phyloP scores from a whole-genome alignment of 2,113 vertebrate genomes.

The Rattus rattus region DNA sequence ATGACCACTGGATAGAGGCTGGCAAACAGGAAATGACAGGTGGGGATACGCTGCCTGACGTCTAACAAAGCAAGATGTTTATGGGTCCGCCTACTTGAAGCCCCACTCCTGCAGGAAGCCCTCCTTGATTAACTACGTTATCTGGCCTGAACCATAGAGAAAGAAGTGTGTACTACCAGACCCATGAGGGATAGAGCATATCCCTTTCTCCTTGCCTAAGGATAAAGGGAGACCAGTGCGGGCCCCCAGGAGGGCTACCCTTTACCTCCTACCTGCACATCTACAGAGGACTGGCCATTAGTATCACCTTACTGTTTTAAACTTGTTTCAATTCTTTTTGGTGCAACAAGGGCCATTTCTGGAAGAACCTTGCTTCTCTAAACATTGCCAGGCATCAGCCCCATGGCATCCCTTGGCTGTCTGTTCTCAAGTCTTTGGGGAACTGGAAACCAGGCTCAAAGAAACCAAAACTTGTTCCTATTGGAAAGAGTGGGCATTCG shows the following conservation, averaged over 20 bases:
- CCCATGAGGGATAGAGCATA: background rate
- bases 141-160: background rate
- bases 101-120: conserved; percentile 15
- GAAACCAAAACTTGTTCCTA: conserved; percentile 61
- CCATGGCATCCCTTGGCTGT: conserved; percentile 32
- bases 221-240: background rate
- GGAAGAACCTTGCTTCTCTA: conserved; percentile 61
- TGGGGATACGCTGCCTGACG: background rate
- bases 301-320: background rate
- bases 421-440: conserved; percentile 42
- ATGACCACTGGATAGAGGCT: conserved; percentile 71
- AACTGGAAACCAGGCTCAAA: conserved; percentile 48
- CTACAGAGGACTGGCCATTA: background rate
- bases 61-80: background rate
- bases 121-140: background rate
- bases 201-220: background rate
- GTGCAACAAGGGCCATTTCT: conserved; percentile 60
- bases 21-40: background rate
- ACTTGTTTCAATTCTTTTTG: conserved; percentile 12
- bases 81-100: background rate
- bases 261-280: background rate
- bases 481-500: conserved; percentile 60
- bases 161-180: background rate
- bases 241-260: background rate
- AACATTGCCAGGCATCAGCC: conserved; percentile 58